Conservation (phyloP, 2,797 vertebrate species). For the Selene dorsalis region DNA sequence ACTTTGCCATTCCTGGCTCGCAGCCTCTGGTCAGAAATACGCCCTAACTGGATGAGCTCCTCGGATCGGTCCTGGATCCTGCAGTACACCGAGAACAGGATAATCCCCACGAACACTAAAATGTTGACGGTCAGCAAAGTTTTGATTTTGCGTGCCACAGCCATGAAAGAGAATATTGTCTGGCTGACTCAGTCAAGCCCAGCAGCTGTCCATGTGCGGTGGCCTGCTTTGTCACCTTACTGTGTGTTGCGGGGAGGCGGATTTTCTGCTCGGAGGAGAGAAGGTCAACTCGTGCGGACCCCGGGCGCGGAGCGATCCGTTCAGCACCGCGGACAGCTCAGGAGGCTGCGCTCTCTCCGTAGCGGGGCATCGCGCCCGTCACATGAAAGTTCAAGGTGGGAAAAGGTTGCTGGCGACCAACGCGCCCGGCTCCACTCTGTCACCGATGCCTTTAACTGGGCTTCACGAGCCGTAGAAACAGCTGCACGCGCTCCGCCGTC, state of each 20-base stretch:
- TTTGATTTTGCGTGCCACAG: slow-evolving; percentile 98
- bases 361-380: slow-evolving; percentile 40
- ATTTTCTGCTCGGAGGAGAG: slow-evolving; percentile 21
- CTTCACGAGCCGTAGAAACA: slow-evolving; percentile 24
- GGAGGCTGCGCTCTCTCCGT: slow-evolving; percentile 48
- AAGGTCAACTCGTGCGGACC: slow-evolving; percentile 59
- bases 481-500: slow-evolving; percentile 45
- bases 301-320: slow-evolving; percentile 73
- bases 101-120: slow-evolving; percentile 95
- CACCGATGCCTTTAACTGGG: slow-evolving; percentile 10
- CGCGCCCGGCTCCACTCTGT: slow-evolving; percentile 27
- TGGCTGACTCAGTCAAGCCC: slow-evolving; percentile 83
- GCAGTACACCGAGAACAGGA: slow-evolving; percentile 98
- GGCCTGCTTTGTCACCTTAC: slow-evolving; percentile 62
- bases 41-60: slow-evolving; percentile 91
- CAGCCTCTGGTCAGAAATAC: slow-evolving; percentile 89
- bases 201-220: slow-evolving; percentile 73
- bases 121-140: slow-evolving; percentile 99
- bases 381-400: slow-evolving; percentile 57
- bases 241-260: slow-evolving; percentile 21
- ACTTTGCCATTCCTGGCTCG: slow-evolving; percentile 89
- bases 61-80: slow-evolving; percentile 95
- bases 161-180: slow-evolving; percentile 87
- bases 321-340: slow-evolving; percentile 85
- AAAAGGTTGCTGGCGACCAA: slow-evolving; percentile 30